phyloP scores from a whole-genome alignment of 2,797 vertebrate species.

The Scolopax rusticola region DNA sequence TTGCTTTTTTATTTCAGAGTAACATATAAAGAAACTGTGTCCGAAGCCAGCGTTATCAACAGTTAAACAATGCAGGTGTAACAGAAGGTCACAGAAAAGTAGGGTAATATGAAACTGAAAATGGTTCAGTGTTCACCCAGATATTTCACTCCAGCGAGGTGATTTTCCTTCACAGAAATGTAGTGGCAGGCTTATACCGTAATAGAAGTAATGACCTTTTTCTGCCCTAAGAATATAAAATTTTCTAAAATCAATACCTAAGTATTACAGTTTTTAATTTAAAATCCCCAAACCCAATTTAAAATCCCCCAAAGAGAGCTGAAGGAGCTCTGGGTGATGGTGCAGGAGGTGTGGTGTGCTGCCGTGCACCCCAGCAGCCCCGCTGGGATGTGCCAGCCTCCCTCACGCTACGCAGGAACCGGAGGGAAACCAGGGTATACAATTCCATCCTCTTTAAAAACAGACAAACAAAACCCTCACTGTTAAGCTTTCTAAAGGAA shows the following conservation, averaged over 20 bases:
- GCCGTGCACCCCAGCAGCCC: no score
- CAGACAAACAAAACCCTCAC: rapidly evolving
- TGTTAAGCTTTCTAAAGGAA: neutral
- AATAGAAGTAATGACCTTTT: neutral
- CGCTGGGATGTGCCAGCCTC: rapidly evolving
- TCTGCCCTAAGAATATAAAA: neutral
- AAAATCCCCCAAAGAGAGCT: neutral
- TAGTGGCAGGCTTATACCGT: neutral
- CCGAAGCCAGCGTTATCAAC: neutral
- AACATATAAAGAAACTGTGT: neutral
- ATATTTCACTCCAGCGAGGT: neutral
- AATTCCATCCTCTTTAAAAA: neutral
- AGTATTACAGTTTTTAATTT: neutral
- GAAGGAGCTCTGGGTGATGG: rapidly evolving
- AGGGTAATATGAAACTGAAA: neutral
- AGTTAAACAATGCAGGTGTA: neutral
- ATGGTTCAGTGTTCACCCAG: neutral
- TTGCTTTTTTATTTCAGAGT: neutral
- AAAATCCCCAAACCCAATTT: neutral
- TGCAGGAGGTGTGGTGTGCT: rapidly evolving
- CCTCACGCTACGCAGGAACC: rapidly evolving
- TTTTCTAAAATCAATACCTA: rapidly evolving
- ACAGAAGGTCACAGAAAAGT: neutral
- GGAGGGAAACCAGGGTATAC: rapidly evolving
- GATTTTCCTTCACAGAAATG: neutral